phyloP scores from a whole-genome alignment of 2,113 vertebrate genomes.

The Nanorana parkeri region DNA sequence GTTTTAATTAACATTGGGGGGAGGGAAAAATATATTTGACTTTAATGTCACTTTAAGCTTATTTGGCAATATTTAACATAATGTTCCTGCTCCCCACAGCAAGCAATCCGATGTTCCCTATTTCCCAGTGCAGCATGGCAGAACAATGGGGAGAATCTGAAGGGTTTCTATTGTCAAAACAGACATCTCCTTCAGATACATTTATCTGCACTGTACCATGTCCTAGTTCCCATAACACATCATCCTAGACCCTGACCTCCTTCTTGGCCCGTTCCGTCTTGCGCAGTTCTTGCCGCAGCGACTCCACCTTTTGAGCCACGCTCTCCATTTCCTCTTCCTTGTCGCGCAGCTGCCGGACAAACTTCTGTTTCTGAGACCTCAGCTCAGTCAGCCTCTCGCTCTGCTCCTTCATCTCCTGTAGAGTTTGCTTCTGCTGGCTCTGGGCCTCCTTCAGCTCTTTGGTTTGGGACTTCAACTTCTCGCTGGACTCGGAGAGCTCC shows the following conservation, averaged over 20 bases:
- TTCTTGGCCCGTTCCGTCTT: slow-evolving; percentile 93
- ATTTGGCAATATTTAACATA: too few species aligned
- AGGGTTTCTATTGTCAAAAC: too few species aligned
- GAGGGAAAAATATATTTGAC: too few species aligned
- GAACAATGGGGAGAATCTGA: too few species aligned
- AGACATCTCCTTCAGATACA: too few species aligned
- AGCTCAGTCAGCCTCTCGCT: slow-evolving; percentile 93
- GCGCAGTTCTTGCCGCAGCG: slow-evolving; percentile 91
- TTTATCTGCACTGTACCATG: background rate
- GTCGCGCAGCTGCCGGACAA: slow-evolving; percentile 92
- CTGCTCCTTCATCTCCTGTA: slow-evolving; percentile 96
- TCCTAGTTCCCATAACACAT: background rate
- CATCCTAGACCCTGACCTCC: slow-evolving; percentile 82
- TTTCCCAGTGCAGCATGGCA: too few species aligned
- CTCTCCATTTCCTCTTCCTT: slow-evolving; percentile 97
- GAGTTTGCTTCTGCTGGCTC: slow-evolving; percentile 93
- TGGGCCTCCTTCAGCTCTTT: slow-evolving; percentile 98
- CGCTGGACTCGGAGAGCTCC: slow-evolving; percentile 86
- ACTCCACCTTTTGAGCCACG: slow-evolving; percentile 90
- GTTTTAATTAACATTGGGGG: too few species aligned
- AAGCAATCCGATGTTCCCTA: too few species aligned
- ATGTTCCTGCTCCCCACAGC: too few species aligned
- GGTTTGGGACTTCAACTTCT: slow-evolving; percentile 92
- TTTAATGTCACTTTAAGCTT: too few species aligned
- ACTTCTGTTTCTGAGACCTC: slow-evolving; percentile 93